A percentile compares a stretch with the other conserved stretches of the same genome.
These are phyloP conservation scores for western clawed frog (Xenopus tropicalis) DNA, from an alignment of 2,113 vertebrate genomes.

Conservation along the genomic window DNA sequence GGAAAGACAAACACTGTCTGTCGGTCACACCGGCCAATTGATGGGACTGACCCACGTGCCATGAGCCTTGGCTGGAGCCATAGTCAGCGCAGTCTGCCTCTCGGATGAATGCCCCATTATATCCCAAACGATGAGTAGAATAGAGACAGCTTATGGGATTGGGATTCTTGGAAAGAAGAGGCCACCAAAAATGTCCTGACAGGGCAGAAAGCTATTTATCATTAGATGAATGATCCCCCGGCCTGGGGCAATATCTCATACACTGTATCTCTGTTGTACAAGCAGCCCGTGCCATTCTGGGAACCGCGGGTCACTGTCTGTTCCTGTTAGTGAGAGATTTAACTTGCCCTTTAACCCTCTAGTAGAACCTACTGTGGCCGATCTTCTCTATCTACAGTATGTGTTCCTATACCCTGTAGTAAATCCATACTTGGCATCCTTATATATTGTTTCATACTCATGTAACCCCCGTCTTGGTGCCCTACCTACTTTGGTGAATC, in stretches of 20 bases:
- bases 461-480: too few relatives aligned
- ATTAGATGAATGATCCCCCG: not conserved
- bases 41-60: not conserved
- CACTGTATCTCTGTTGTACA: conserved; percentile 6
- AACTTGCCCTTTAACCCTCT: too few relatives aligned
- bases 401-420: too few relatives aligned
- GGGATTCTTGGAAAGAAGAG: not conserved
- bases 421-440: too few relatives aligned
- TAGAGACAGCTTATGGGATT: not conserved
- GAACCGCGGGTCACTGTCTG: not conserved
- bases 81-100: not conserved
- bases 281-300: not conserved
- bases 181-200: not conserved
- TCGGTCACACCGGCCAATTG: too few relatives aligned
- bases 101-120: conserved; percentile 25
- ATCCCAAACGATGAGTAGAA: not conserved
- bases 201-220: not conserved
- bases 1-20: too few relatives aligned
- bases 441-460: too few relatives aligned
- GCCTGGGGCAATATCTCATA: not conserved
- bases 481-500: too few relatives aligned
- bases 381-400: too few relatives aligned
- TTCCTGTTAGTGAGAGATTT: too few relatives aligned
- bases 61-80: not conserved
- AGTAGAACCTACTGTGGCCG: too few relatives aligned